Conservation (phyloP, 1,140 invertebrate genomes). For the Chironomus tepperi region DNA sequence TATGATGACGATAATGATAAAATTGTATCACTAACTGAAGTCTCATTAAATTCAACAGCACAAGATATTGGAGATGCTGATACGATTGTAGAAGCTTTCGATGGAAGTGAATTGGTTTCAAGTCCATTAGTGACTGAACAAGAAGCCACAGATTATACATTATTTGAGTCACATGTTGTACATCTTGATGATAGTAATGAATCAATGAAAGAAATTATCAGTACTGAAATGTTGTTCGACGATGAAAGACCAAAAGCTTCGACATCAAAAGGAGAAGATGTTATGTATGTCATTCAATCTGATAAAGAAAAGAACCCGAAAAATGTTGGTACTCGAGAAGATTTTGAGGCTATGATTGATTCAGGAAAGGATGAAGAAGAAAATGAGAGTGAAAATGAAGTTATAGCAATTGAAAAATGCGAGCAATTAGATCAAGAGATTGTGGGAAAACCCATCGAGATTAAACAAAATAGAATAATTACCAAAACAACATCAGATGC, state of each 20-base stretch:
- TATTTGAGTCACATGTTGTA: slow-evolving; percentile 52
- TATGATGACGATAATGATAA: slow-evolving; percentile 52
- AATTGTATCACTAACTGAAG: slow-evolving; percentile 45
- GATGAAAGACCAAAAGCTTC: background rate
- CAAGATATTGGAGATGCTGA: slow-evolving; percentile 43
- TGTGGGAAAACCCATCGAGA: background rate
- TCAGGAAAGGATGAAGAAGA: slow-evolving; percentile 7
- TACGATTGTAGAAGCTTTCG: slow-evolving; percentile 51
- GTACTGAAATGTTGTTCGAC: background rate
- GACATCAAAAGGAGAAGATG: background rate
- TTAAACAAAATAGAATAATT: background rate
- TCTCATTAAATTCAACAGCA: slow-evolving; percentile 49
- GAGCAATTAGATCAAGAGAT: background rate
- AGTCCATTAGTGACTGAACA: slow-evolving; percentile 50
- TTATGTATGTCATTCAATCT: background rate
- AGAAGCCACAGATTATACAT: slow-evolving; percentile 49
- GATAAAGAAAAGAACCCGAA: background rate
- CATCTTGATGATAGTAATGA: slow-evolving; percentile 50
- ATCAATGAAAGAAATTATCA: slow-evolving; percentile 42
- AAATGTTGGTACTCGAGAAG: background rate
- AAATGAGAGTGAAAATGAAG: background rate
- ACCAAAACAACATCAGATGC: background rate
- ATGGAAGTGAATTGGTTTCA: slow-evolving; percentile 44
- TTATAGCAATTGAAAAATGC: background rate
- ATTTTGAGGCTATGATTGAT: slow-evolving; percentile 27